Percentiles rank a stretch among this genome's conserved stretches.
Evolutionary conservation across 2,888 invertebrate species (phyloP).

Genomic region (Synergus laeviventris): DNA sequence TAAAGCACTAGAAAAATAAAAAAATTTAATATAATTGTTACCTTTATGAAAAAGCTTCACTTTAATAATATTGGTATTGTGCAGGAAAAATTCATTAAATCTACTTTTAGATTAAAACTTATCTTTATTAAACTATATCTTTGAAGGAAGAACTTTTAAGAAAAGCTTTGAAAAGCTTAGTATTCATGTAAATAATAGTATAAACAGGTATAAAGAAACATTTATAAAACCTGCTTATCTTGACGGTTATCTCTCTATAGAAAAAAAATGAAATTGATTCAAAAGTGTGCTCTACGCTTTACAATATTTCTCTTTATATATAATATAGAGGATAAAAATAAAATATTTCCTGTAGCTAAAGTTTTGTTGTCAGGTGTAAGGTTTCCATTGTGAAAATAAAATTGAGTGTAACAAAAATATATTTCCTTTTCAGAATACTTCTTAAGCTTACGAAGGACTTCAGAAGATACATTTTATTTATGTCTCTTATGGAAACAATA

Average conservation of each 20-base stretch:
- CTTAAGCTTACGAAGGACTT: background rate
- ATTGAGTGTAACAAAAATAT: background rate
- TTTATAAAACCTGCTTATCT: no score
- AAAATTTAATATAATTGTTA: no score
- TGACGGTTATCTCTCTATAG: background rate
- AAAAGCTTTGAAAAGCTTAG: no score
- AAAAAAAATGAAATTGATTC: background rate
- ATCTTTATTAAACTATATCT: no score
- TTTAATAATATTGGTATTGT: background rate
- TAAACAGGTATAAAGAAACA: no score
- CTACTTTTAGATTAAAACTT: no score
- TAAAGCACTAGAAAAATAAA: no score
- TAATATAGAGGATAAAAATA: background rate
- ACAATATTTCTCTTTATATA: background rate
- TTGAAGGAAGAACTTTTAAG: no score
- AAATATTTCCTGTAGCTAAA: background rate
- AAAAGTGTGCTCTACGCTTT: background rate
- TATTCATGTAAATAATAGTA: no score
- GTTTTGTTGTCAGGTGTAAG: background rate
- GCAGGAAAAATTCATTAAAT: background rate
- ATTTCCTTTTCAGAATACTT: background rate
- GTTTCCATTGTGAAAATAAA: slow-evolving; percentile 14
- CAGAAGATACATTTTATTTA: background rate
- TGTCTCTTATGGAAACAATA: no score
- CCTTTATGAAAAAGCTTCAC: background rate